Percentiles rank a stretch among this genome's conserved stretches.
Evolutionary conservation across 2,113 vertebrate genomes (phyloP).

Genomic region (Hippocampus comes): DNA sequence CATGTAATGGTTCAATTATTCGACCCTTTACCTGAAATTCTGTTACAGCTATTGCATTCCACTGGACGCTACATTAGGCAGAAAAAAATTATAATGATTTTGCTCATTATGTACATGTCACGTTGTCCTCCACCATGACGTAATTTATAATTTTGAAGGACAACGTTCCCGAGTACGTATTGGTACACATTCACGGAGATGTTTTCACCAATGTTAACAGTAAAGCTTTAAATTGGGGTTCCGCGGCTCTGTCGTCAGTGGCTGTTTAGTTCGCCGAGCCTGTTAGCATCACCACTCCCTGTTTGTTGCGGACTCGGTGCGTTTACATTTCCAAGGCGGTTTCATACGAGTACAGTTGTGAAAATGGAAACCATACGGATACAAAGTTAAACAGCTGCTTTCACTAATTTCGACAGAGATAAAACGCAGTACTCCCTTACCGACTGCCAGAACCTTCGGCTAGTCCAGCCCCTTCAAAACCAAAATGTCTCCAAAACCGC

Average conservation of each 20-base stretch:
- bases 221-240: not conserved
- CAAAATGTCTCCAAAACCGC: conserved; percentile 66
- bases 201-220: not conserved
- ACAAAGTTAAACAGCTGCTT: accelerated
- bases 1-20: not conserved
- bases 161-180: not conserved
- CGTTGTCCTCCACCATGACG: not conserved
- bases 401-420: accelerated
- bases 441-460: conserved; percentile 55
- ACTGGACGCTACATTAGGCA: not conserved
- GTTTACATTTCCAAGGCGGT: not conserved
- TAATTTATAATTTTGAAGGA: not conserved
- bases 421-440: conserved; percentile 45
- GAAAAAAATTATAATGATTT: not conserved
- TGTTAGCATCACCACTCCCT: conserved; percentile 67
- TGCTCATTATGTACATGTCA: not conserved
- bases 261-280: conserved; percentile 38
- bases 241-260: not conserved
- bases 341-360: accelerated
- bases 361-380: accelerated
- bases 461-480: conserved; percentile 68
- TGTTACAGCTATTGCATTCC: not conserved
- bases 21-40: not conserved
- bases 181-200: not conserved
- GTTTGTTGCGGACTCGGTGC: not conserved